These are phyloP conservation scores for Myiopsitta monachus DNA, from an alignment of 2,113 vertebrate genomes.

Conservation along the genomic window DNA sequence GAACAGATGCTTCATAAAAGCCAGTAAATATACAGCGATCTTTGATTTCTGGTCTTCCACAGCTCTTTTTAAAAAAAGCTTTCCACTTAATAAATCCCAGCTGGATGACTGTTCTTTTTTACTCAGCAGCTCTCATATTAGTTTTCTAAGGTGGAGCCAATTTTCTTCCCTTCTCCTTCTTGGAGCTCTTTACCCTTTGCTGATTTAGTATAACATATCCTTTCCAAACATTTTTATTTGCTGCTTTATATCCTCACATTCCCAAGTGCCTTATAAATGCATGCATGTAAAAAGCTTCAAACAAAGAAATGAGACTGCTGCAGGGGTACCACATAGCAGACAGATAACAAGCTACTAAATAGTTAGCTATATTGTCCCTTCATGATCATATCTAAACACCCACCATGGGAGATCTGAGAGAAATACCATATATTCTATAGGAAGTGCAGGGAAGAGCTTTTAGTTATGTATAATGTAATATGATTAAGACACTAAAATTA, in stretches of 20 bases:
- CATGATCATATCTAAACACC: not conserved
- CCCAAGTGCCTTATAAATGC: constrained; percentile 1
- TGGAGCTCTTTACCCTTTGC: not conserved
- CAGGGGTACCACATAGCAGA: not conserved
- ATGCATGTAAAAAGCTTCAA: not conserved
- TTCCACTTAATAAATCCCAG: constrained; percentile 27
- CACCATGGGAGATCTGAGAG: not conserved
- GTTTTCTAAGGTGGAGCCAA: not conserved
- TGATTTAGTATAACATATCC: not conserved
- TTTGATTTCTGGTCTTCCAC: constrained; percentile 40
- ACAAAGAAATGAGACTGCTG: constrained; percentile 15
- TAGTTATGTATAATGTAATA: not conserved
- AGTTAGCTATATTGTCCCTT: not conserved
- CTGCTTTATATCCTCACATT: constrained; percentile 1
- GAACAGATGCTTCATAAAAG: constrained; percentile 31
- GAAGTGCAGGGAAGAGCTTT: not conserved
- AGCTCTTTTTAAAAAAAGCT: not conserved
- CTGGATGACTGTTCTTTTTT: constrained; percentile 17
- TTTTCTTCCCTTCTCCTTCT: constrained; percentile 20
- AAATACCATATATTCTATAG: not conserved
- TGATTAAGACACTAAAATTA: not conserved
- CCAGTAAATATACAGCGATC: not conserved
- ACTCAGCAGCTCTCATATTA: not conserved
- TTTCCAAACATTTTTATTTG: constrained; percentile 40
- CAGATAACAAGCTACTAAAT: constrained; percentile 22